phyloP scores from a whole-genome alignment of 2,113 vertebrate genomes.

The Trinectes maculatus region DNA sequence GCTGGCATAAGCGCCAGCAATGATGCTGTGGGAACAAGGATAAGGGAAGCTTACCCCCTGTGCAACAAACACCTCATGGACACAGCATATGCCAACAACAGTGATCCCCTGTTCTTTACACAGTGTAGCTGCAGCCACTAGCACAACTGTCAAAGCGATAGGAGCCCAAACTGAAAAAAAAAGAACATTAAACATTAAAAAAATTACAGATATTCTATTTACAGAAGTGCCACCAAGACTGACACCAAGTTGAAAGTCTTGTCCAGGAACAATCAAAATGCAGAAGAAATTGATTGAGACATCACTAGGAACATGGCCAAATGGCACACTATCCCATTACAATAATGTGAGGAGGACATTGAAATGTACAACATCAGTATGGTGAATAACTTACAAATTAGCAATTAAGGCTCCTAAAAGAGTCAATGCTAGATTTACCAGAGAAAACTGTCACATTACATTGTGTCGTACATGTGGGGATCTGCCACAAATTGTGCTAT shows the following conservation, averaged over 20 bases:
- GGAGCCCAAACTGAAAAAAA: constrained; percentile 90
- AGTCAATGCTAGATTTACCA: too few species aligned
- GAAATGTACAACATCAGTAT: too few species aligned
- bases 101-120: constrained; percentile 99
- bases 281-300: too few species aligned
- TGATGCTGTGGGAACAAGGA: background rate
- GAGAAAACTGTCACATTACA: background rate
- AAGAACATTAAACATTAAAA: background rate
- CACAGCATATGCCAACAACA: constrained; percentile 95
- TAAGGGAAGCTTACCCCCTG: constrained; percentile 88
- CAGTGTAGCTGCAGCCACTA: constrained; percentile 93
- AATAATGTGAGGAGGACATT: background rate
- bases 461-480: too few species aligned
- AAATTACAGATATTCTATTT: background rate
- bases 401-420: background rate
- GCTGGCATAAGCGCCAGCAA: too few species aligned
- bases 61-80: constrained; percentile 97
- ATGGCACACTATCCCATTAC: too few species aligned
- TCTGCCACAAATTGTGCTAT: too few species aligned
- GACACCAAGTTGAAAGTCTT: too few species aligned
- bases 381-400: background rate
- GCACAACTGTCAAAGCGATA: constrained; percentile 90
- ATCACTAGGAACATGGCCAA: too few species aligned
- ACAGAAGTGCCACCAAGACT: too few species aligned
- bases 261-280: too few species aligned